Evolutionary conservation across 2,113 vertebrate species (phyloP), one percentile per base, ranked within the genome.

Genomic region (Etheostoma cragini): DNA sequence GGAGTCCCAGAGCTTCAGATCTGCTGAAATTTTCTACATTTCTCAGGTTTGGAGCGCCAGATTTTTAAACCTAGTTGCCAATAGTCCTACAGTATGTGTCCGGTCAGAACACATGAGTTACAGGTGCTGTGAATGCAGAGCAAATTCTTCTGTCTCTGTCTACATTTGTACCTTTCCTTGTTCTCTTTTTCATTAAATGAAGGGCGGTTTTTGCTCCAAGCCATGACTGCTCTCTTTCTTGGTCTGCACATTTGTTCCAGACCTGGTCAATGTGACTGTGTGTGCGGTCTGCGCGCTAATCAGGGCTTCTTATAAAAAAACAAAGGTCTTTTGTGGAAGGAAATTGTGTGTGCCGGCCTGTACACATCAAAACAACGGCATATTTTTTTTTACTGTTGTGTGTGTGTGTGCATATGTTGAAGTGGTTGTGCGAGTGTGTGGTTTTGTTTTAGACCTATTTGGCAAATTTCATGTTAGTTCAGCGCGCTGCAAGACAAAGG

Each of bases 241-340:
- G 47, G 38, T 84, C 30, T 74, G 49, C 22, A 56, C 61, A 30
- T 22, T 73, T 65, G 19, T 52, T 47, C 65, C 49, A 63, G 73
- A 50, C 42, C 70, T 70, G 80, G 69, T 74, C 75, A 77, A 17
- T 70, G 19, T 33, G 67, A 30, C 21, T 81, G 85, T 76, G 72
- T 85, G 83, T 88, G 89, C 78, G 80, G 83, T 86, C 81, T 1
- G 6, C 2, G 53, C 35, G 0, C 81, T 89, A 86, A 89, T 91
- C 86, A 70, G 85, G 76, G 26, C 64, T 81, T 78, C 83, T 83
- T 58, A 80, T 60, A 47, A 79, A 83, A 38, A 88, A 80, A 91
- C 90, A 91, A 91, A 87, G 80, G 61, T 46, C 84, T 83, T 83
- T 90, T 91, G 90, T 91, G 14, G n/a, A 11, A 52, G 53, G 35